Percentiles rank a stretch among this genome's conserved stretches.
These are phyloP conservation scores for Resseliella maxima DNA, from an alignment of 2,888 invertebrate species.

Conservation along the genomic window DNA sequence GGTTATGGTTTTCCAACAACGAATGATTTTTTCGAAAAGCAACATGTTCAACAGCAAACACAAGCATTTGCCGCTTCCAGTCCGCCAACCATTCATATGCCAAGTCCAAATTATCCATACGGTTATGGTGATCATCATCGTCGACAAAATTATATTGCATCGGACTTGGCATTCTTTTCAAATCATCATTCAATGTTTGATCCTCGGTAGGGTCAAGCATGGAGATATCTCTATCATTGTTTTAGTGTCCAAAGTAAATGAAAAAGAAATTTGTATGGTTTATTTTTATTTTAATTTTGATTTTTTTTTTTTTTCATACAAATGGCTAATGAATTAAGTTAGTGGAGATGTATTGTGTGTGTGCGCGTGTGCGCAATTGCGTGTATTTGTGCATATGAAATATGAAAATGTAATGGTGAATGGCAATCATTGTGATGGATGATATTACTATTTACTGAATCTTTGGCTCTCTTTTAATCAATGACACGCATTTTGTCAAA, in stretches of 20 bases:
- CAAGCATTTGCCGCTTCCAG: slow-evolving; percentile 63
- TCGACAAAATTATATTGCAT: slow-evolving; percentile 40
- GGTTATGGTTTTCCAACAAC: slow-evolving; percentile 61
- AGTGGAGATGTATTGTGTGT: no score
- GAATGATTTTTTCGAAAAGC: slow-evolving; percentile 34
- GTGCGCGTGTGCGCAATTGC: no score
- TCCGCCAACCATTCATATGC: slow-evolving; percentile 74
- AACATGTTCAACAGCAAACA: slow-evolving; percentile 60
- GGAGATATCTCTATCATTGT: neutral
- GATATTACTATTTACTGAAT: no score
- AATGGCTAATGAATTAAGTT: no score
- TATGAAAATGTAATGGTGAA: no score
- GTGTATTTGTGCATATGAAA: no score
- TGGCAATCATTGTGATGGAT: no score
- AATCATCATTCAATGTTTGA: slow-evolving; percentile 68
- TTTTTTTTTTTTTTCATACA: no score
- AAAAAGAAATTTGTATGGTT: neutral
- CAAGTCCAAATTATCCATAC: slow-evolving; percentile 77
- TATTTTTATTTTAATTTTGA: no score
- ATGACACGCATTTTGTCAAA: no score
- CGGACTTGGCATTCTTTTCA: slow-evolving; percentile 62
- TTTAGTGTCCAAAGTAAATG: neutral
- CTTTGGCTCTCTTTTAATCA: no score
- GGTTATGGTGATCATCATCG: slow-evolving; percentile 62
- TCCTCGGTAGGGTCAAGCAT: slow-evolving; percentile 60